Evolutionary conservation across 2,797 vertebrate genomes (phyloP).

Genomic region (Cyprinella venusta): DNA sequence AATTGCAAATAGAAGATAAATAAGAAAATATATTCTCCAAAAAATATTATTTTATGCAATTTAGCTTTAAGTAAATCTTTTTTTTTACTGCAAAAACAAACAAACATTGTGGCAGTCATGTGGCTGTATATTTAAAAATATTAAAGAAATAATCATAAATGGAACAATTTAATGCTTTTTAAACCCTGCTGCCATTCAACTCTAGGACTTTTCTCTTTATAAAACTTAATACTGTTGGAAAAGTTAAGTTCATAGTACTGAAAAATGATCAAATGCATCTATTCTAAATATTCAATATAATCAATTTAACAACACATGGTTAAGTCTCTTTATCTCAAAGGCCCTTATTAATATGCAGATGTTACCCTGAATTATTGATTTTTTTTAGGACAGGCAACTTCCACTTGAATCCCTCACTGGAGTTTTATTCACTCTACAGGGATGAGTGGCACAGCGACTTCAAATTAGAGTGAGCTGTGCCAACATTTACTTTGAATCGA

Average conservation of each 20-base stretch:
- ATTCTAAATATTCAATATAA: not conserved
- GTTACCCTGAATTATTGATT: conserved; percentile 6
- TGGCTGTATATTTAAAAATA: not conserved
- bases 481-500: conserved; percentile 36
- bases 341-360: not conserved
- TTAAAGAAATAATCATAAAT: not conserved
- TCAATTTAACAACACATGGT: not conserved
- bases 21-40: not conserved
- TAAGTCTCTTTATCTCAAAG: not conserved
- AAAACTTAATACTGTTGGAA: not conserved
- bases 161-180: not conserved
- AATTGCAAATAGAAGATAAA: not conserved
- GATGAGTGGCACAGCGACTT: conserved; percentile 20
- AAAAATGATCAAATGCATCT: not conserved
- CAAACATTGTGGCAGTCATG: not conserved
- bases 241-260: not conserved
- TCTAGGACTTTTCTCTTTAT: not conserved
- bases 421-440: not conserved
- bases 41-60: too few relatives aligned
- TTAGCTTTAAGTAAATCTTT: too few relatives aligned
- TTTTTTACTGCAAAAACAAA: not conserved
- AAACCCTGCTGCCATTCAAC: not conserved
- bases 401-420: conserved; percentile 8
- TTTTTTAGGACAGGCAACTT: not conserved
- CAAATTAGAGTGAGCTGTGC: conserved; percentile 26